Evolutionary conservation across 2,888 invertebrate species (phyloP), one percentile per base, ranked within the genome.

Genomic region (Oligia fasciuncula): DNA sequence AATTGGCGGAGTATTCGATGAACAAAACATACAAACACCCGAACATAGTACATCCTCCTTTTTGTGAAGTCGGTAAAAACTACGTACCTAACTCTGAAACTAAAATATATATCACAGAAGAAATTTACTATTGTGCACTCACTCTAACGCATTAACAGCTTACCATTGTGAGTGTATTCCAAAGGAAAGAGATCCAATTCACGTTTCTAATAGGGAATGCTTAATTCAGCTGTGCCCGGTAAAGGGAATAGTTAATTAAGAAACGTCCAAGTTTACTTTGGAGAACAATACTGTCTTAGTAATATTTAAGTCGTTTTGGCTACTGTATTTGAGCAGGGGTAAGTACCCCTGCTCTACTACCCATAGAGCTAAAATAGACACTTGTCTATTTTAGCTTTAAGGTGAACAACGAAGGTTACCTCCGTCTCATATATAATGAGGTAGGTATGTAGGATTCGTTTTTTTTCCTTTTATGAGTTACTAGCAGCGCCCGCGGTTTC

Each of bases 191-290:
- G 63, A 68, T 72, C 43, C 43, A 73, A 77, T 84, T 75, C 85
- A 69, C 76, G 70, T 76, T 77, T 72, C 76, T 76, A 75, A 72
- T 72, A 84, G 49, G 43, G 77, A 87, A 84, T 78, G 46, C 77
- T 78, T 87, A 87, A 85, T 85, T 74, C 72, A 85, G 68, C 65
- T 73, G 69, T 54, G 71, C 76, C 57, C 54, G 46, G 68, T 71
- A 80, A 87, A 81, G 57, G 14, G 85, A 87, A 84, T 85, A 51
- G 81, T 76, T 85, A 81, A 87, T 87, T 85, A 76, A 74, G 76
- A 76, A 80, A 70, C 66, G 73, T 72, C 73, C 63, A 72, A 69
- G 79, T 73, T 54, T 73, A 35, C 62, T 67, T 67, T 43, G 72
- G 63, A 73, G 49, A 68, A 71, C 75, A 68, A 72, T 75, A 69